Percentiles rank a stretch among this genome's conserved stretches.
These are phyloP conservation scores for Phortica magna DNA, from an alignment of 2,888 invertebrate species.

Conservation along the genomic window DNA sequence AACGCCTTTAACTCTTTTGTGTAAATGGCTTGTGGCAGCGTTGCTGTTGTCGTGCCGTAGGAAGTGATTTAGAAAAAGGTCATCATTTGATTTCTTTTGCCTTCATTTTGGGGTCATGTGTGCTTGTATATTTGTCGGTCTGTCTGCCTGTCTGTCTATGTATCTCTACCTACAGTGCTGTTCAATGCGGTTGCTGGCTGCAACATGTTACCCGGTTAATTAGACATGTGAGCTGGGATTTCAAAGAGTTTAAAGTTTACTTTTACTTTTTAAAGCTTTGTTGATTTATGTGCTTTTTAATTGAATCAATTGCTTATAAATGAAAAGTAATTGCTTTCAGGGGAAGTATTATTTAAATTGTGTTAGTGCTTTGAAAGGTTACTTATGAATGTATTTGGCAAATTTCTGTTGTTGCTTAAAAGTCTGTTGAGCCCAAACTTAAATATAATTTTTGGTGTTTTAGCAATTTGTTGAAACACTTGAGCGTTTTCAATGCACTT, in stretches of 20 bases:
- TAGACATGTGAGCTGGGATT: conserved; percentile 67
- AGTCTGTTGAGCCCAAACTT: neutral
- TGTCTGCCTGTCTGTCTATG: neutral
- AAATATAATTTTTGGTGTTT: neutral
- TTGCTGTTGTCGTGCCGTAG: neutral
- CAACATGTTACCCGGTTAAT: conserved; percentile 54
- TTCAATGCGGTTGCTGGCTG: neutral
- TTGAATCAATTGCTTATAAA: conserved; percentile 9
- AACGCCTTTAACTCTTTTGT: neutral
- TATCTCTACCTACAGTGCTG: conserved; percentile 23
- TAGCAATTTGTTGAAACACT: neutral
- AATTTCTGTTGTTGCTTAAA: no score
- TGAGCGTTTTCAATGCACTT: neutral
- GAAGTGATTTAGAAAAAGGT: conserved; percentile 54
- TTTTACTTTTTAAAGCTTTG: conserved; percentile 27
- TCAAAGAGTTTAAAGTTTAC: conserved; percentile 38
- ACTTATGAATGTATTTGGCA: no score
- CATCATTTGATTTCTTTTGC: conserved; percentile 57
- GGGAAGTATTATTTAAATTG: neutral
- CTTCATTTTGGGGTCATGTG: neutral
- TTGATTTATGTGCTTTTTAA: conserved; percentile 13
- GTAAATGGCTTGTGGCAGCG: neutral
- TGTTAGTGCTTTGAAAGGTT: neutral
- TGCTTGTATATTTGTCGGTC: neutral
- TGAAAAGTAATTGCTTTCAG: neutral